These are phyloP conservation scores for Neolamprologus brichardi DNA, from an alignment of 2,113 vertebrate species.

Conservation along the genomic window DNA sequence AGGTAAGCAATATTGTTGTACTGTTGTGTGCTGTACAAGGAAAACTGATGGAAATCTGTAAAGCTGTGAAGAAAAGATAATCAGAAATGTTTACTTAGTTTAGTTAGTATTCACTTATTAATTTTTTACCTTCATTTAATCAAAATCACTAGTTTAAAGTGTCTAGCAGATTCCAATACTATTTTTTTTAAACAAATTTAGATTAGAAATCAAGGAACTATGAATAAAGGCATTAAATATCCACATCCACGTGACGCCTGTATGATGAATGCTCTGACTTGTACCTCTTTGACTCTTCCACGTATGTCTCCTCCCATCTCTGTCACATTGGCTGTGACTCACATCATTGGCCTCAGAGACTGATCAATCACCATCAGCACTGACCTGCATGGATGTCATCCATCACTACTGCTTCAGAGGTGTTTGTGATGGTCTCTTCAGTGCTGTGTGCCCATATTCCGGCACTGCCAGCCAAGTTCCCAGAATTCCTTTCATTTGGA, in stretches of 20 bases:
- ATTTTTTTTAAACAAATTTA: background rate
- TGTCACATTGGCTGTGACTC: conserved; percentile 7
- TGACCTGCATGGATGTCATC: conserved; percentile 17
- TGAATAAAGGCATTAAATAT: background rate
- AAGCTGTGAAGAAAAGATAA: background rate
- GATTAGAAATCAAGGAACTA: background rate
- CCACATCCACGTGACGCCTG: background rate
- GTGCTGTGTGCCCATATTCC: background rate
- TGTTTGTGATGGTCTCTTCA: background rate
- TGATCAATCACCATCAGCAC: conserved; percentile 33
- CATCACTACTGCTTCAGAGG: background rate
- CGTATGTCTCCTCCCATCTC: background rate
- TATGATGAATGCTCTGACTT: conserved; percentile 7
- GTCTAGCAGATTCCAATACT: background rate
- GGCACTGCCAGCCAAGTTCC: background rate
- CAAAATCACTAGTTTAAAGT: background rate
- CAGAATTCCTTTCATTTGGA: conserved; percentile 44
- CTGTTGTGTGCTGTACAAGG: background rate
- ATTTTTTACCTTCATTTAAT: background rate
- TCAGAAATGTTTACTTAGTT: background rate
- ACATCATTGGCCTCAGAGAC: background rate
- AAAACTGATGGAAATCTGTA: background rate
- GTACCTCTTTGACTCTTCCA: background rate
- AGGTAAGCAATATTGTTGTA: background rate
- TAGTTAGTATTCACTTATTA: background rate